A percentile compares a stretch with the other conserved stretches of the same genome.
Evolutionary conservation across 2,797 vertebrate genomes (phyloP).

Genomic region (Onychomys torridus): DNA sequence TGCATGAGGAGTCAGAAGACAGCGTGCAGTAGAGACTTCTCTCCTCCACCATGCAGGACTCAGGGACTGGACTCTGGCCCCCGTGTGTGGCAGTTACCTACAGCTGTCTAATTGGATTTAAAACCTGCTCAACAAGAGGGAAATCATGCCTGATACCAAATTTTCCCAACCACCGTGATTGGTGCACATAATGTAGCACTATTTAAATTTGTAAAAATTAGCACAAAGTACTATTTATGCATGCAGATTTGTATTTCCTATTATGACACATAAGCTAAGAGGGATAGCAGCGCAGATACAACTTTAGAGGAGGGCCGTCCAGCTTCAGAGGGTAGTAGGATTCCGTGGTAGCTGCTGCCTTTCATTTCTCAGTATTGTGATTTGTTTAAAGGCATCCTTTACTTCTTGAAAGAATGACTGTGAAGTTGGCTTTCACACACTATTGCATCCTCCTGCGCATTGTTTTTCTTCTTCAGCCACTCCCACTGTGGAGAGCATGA

Average conservation of each 20-base stretch:
- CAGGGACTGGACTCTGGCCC: neutral
- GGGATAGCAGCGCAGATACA: neutral
- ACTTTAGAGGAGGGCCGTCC: neutral
- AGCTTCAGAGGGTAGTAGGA: neutral
- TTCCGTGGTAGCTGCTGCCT: neutral
- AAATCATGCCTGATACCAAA: neutral
- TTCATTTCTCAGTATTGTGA: constrained; percentile 11
- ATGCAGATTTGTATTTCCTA: neutral
- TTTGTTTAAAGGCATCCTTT: neutral
- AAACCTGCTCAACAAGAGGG: neutral
- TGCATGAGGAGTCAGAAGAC: neutral
- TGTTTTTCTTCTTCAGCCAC: neutral
- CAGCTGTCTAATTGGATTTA: neutral
- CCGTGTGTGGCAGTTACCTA: neutral
- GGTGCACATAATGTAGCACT: neutral
- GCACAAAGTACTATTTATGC: neutral
- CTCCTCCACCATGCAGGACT: no score
- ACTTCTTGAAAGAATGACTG: neutral
- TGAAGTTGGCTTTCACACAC: neutral
- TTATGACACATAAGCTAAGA: neutral
- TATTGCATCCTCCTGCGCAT: neutral
- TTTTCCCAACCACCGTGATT: neutral
- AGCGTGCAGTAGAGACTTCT: neutral
- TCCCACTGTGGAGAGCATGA: neutral
- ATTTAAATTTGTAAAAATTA: neutral